A percentile compares a stretch with the other conserved stretches of the same genome.
Evolutionary conservation across 92 coral and sea anemone species (phyloP).

Genomic region (Zoanthus solanderi): DNA sequence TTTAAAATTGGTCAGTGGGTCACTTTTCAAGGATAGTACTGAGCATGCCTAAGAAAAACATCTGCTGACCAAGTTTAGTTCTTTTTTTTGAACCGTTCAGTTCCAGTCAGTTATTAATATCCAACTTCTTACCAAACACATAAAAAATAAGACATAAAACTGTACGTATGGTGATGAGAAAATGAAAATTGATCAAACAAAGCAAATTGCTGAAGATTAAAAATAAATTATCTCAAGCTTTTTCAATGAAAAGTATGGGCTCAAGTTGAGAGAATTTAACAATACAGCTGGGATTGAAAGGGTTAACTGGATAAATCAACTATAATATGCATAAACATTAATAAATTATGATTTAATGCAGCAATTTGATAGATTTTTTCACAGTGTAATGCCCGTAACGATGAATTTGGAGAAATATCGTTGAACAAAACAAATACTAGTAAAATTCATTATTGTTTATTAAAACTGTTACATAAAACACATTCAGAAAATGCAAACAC

Average conservation of each 20-base stretch:
- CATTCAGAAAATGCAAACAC: neutral
- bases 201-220: no score
- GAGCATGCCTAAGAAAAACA: slow-evolving; percentile 6
- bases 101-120: neutral
- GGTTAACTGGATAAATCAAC: neutral
- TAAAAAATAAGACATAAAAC: neutral
- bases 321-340: neutral
- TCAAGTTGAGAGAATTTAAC: no score
- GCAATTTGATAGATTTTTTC: neutral
- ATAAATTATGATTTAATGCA: neutral
- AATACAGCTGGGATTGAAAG: no score
- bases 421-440: neutral
- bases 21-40: slow-evolving; percentile 13
- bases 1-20: slow-evolving; percentile 20
- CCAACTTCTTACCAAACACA: neutral
- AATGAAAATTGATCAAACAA: no score
- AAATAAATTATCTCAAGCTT: no score
- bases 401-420: neutral
- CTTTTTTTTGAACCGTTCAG: neutral
- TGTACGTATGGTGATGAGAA: neutral
- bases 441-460: neutral
- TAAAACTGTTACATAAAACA: neutral
- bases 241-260: no score
- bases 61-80: slow-evolving; percentile 19
- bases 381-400: slow-evolving; percentile 2